A percentile compares a stretch with the other conserved stretches of the same genome.
phyloP scores from a whole-genome alignment of 2,888 invertebrate genomes.

The Gymnoscelis rufifasciata region DNA sequence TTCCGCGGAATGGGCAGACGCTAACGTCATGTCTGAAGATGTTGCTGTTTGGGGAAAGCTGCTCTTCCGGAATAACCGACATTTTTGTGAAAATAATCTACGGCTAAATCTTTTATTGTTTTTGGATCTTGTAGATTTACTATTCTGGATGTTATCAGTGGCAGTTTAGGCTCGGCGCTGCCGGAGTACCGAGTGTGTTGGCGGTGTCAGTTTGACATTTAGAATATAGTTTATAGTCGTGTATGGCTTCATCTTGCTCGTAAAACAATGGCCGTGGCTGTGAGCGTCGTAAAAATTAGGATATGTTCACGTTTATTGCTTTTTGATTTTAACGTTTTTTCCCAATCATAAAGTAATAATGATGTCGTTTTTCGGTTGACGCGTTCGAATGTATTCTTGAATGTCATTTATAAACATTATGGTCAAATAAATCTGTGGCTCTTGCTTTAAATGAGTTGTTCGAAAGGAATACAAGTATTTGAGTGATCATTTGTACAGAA shows the following conservation, averaged over 20 bases:
- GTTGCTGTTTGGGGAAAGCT: background rate
- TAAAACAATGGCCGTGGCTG: slow-evolving; percentile 33
- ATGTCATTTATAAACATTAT: background rate
- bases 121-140: too few relatives aligned
- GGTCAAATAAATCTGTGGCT: background rate
- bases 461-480: too few relatives aligned
- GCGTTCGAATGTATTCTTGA: background rate
- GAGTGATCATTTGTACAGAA: too few relatives aligned
- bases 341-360: slow-evolving; percentile 20
- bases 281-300: slow-evolving; percentile 30
- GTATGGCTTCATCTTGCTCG: slow-evolving; percentile 30
- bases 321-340: slow-evolving; percentile 25
- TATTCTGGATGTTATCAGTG: too few relatives aligned
- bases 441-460: too few relatives aligned
- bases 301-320: slow-evolving; percentile 26
- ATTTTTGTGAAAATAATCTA: too few relatives aligned
- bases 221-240: slow-evolving; percentile 20
- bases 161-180: too few relatives aligned
- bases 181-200: background rate
- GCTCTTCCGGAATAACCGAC: too few relatives aligned
- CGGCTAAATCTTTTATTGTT: too few relatives aligned
- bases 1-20: slow-evolving; percentile 10
- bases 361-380: slow-evolving; percentile 21
- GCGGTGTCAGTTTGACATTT: slow-evolving; percentile 17
- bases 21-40: slow-evolving; percentile 11